phyloP scores from a whole-genome alignment of 2,113 vertebrate species.

The Alces alces region DNA sequence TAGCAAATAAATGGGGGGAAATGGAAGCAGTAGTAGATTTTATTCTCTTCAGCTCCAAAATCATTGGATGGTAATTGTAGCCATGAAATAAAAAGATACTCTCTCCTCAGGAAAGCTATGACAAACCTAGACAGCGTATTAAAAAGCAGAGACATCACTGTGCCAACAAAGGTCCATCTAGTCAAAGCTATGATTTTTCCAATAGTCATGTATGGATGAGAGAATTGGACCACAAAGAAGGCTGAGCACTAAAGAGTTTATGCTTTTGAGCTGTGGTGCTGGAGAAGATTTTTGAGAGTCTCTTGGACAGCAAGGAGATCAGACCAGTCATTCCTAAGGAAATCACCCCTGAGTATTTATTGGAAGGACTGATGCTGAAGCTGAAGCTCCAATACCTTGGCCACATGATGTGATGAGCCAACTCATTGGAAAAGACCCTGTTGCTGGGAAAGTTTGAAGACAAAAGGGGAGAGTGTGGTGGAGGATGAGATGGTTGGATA shows the following conservation, averaged over 20 bases:
- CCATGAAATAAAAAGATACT: background rate
- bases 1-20: background rate
- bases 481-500: background rate
- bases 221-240: background rate
- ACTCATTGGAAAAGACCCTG: background rate
- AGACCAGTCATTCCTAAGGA: background rate
- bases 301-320: background rate
- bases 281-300: background rate
- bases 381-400: background rate
- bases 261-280: fast-evolving
- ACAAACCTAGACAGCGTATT: background rate
- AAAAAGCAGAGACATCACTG: background rate
- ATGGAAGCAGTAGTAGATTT: background rate
- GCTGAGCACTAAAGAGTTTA: background rate
- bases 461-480: background rate
- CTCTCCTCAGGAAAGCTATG: background rate
- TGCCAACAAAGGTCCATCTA: background rate
- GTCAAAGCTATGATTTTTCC: background rate
- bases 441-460: background rate
- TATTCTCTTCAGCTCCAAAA: background rate
- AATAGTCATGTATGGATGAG: background rate
- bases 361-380: background rate
- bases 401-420: background rate
- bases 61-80: background rate
- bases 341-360: background rate